Evolutionary conservation across 2,888 invertebrate species (phyloP).

Genomic region (Dusona sp.): DNA sequence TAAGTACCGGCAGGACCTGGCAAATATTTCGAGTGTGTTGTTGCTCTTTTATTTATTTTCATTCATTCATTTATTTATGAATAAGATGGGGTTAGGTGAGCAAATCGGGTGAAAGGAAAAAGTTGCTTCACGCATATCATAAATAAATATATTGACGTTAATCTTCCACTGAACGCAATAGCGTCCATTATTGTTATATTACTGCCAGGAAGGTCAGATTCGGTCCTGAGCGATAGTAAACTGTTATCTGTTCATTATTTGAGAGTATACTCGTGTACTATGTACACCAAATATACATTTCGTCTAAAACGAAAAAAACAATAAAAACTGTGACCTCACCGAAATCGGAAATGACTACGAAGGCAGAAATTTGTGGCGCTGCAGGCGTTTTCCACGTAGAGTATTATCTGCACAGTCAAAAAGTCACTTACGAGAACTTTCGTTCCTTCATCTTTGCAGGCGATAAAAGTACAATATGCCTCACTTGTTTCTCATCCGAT

Average conservation of each 20-base stretch:
- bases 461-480: not conserved
- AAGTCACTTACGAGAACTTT: not conserved
- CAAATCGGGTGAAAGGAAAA: conserved; percentile 20
- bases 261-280: not conserved
- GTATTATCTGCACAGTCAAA: conserved; percentile 1
- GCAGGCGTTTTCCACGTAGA: not conserved
- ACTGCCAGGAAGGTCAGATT: not conserved
- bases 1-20: conserved; percentile 22
- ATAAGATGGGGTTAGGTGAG: conserved; percentile 5
- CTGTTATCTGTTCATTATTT: not conserved
- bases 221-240: conserved; percentile 5
- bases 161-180: conserved; percentile 19
- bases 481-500: conserved; percentile 1
- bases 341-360: conserved; percentile 13
- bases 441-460: not conserved
- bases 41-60: not conserved
- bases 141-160: conserved; percentile 14
- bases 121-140: not conserved
- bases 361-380: conserved; percentile 14
- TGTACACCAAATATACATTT: not conserved
- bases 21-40: conserved; percentile 19
- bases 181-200: not conserved
- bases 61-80: not conserved
- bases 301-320: not conserved
- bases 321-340: conserved; percentile 12